Base-by-base conservation (phyloP, 1,140 invertebrate genomes). In the Brachystomella parvula region DNA sequence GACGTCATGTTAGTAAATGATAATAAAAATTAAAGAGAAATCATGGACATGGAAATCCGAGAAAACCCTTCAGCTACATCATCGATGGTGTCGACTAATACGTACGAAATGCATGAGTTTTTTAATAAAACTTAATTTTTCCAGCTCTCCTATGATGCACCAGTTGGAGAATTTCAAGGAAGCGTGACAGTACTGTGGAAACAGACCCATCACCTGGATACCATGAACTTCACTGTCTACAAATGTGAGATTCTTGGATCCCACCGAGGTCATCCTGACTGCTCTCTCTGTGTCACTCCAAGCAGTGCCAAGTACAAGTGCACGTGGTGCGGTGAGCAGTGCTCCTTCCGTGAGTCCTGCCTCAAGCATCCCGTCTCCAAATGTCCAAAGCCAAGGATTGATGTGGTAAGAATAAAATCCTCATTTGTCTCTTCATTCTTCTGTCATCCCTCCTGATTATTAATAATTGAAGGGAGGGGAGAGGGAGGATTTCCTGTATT, bases 231-330 rank as follows among this genome's bases (percentile, higher is more conserved):
- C 56, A 90, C 89, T 26, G 78, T 97, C 32, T 98, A 96, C 77
- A 96, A 96, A 80, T 97, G 94, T 81, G 89, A 92, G 77, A 88
- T 94, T 61, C 79, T 97, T 63, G 94, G 93, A 17, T 92, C 91
- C 2, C 91, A 95, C 77, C 82, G 89, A 49, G 89, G 92, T 75
- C 89, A 93, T 76, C 87, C 91, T 9, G 94, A 97, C 76, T 98
- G 94, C 78, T 96, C 92, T 19, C 80, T 95, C 28, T 98, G 94
- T 77, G 87, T 94, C 21, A 94, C 92, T 0, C 82, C 92, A 35
- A 78, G 78, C 53, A 88, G 91, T 77, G 81, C 85, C 12, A 87
- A 90, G 74, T 96, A 92, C 76, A 86, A 90, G 59, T 97, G 94
- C 75, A 87, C 89, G 26, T 97, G 94, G 94, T 96, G 94, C 80